Evolutionary conservation across 2,113 vertebrate genomes (phyloP), one percentile per base, ranked within the genome.

Genomic region (Elephantulus edwardii): DNA sequence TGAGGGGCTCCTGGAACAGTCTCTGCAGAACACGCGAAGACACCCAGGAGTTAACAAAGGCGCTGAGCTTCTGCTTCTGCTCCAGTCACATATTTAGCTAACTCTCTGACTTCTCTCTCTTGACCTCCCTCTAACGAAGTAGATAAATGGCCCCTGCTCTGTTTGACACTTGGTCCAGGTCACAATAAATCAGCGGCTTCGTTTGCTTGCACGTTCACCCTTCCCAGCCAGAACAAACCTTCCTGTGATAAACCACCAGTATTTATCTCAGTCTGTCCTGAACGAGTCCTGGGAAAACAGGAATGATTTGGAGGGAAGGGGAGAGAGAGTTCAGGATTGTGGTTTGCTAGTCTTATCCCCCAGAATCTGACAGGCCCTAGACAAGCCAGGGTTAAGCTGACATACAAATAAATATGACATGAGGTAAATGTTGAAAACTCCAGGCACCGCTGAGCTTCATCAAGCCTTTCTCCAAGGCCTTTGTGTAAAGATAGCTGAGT

Each of bases 161-260:
- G 88, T 1, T 22, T 6, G 0, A 62, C 0, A 8, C 66, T 90
- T 44, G 52, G 79, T 56, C 44, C 4, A 12, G 93, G 62, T 20
- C 83, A 24, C 83, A 12, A 1, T 83, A 46, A 83, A 62, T 52
- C 79, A 46, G 80, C 42, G 24, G 54, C 5, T 77, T 46, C 1
- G 14, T 26, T 13, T 19, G 3, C 75, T 70, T 0, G 0, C 20
- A 0, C 0, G 0, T 56, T 46, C 0, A 0, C 26, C 1, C 2
- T 35, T 70, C 80, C 66, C 1, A 8, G 60, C 42, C 30, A 24
- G 6, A 62, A 22, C 3, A 13, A 62, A 35, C 33, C 64, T 22
- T 79, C 86, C 80, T 60, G 75, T 20, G 14, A 46, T 46, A 77
- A 89, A 88, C 42, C 75, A 11, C 56, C 3, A 11, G 56, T 80